Percentiles rank a stretch among this genome's conserved stretches.
phyloP scores from a whole-genome alignment of 2,888 invertebrate species.

The Capitulum mitella region DNA sequence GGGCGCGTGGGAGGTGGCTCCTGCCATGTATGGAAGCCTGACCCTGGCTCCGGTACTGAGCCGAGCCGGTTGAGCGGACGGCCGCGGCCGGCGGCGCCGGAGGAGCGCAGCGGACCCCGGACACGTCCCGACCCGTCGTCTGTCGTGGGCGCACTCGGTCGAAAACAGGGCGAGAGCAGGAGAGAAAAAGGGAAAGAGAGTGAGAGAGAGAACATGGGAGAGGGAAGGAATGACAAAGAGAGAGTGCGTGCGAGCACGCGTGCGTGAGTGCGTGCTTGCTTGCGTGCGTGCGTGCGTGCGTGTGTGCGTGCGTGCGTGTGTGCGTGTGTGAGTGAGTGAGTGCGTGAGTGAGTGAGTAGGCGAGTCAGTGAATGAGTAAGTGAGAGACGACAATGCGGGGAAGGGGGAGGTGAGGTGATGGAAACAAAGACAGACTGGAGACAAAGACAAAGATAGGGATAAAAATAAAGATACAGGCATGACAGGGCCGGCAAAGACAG shows the following conservation, averaged over 20 bases:
- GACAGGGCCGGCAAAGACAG: background rate
- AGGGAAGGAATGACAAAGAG: background rate
- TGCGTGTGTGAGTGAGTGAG: background rate
- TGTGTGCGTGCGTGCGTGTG: background rate
- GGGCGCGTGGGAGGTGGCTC: too few relatives aligned
- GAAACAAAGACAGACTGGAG: background rate
- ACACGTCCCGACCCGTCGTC: too few relatives aligned
- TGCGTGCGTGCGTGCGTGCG: background rate
- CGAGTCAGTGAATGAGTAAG: background rate
- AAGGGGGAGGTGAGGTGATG: background rate
- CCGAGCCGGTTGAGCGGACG: too few relatives aligned
- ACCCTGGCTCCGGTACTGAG: too few relatives aligned
- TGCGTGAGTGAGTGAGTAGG: background rate
- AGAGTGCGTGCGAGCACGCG: background rate
- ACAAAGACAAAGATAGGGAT: conserved; percentile 24
- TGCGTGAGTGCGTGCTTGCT: background rate
- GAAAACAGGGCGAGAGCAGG: background rate
- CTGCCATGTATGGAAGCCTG: too few relatives aligned
- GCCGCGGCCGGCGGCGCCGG: too few relatives aligned
- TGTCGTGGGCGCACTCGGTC: too few relatives aligned
- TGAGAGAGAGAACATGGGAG: background rate
- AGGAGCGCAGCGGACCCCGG: too few relatives aligned
- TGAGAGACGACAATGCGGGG: background rate
- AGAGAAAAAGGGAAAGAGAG: background rate
- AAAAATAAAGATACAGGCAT: conserved; percentile 26